These are phyloP conservation scores for Ophiothrix spiculata DNA, from an alignment of 35 echinoderm and acorn worm species.

Conservation along the genomic window DNA sequence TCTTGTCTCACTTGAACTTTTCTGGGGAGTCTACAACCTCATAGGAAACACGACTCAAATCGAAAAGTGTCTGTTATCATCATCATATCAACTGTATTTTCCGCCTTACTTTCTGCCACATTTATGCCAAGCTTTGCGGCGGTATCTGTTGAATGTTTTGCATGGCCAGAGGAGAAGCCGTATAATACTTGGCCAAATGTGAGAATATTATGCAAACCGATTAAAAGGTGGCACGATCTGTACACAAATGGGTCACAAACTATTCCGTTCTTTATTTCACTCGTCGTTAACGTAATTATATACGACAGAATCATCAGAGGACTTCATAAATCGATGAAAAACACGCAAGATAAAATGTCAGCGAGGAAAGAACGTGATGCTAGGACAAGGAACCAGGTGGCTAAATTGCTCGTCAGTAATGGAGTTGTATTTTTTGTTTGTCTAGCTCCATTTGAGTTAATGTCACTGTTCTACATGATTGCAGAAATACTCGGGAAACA, in stretches of 20 bases:
- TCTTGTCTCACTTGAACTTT: background rate
- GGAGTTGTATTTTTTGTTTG: constrained; percentile 85
- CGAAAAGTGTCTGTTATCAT: constrained; percentile 37
- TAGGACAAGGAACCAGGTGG: constrained; percentile 72
- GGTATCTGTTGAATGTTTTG: constrained; percentile 41
- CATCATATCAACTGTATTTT: constrained; percentile 39
- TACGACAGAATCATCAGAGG: constrained; percentile 70
- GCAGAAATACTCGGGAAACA: background rate
- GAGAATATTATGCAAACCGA: constrained; percentile 24
- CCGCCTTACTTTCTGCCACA: constrained; percentile 56
- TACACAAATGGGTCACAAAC: constrained; percentile 71
- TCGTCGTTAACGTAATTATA: constrained; percentile 59
- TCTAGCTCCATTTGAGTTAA: constrained; percentile 83
- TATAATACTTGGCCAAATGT: constrained; percentile 43
- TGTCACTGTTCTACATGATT: constrained; percentile 67
- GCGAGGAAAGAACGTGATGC: constrained; percentile 60
- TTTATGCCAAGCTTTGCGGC: constrained; percentile 39
- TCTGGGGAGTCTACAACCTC: background rate
- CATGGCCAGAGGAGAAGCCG: constrained; percentile 19
- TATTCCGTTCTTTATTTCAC: constrained; percentile 65
- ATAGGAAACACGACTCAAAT: constrained; percentile 33
- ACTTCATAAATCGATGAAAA: constrained; percentile 63
- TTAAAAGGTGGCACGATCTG: constrained; percentile 16
- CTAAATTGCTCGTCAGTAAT: constrained; percentile 81
- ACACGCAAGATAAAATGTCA: constrained; percentile 42